Percentiles rank a stretch among this genome's conserved stretches.
Evolutionary conservation across 2,888 invertebrate genomes (phyloP).

Genomic region (Spisula solida): DNA sequence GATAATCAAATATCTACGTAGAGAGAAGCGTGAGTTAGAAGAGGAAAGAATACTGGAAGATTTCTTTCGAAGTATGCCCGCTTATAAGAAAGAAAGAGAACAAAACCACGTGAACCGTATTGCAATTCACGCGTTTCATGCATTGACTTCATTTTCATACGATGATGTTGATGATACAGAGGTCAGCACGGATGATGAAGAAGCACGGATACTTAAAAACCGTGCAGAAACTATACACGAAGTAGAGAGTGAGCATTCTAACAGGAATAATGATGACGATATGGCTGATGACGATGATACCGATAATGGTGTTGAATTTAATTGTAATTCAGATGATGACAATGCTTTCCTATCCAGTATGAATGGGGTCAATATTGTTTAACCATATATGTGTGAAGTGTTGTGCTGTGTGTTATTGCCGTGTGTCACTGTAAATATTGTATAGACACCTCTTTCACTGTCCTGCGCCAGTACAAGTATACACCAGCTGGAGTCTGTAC

Average conservation of each 20-base stretch:
- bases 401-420: neutral
- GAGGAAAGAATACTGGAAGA: constrained; percentile 82
- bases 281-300: neutral
- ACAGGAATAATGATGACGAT: neutral
- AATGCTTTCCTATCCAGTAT: neutral
- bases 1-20: constrained; percentile 83
- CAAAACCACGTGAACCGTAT: constrained; percentile 81
- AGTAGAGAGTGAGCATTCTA: constrained; percentile 48
- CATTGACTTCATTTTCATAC: constrained; percentile 79
- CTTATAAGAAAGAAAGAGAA: constrained; percentile 74
- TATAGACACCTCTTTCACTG: no score
- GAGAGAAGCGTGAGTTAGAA: constrained; percentile 81
- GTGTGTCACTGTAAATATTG: neutral
- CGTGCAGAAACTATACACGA: constrained; percentile 65
- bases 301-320: neutral
- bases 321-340: constrained; percentile 2
- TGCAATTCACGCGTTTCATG: constrained; percentile 83
- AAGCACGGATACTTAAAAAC: constrained; percentile 32
- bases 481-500: no score
- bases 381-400: neutral
- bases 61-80: constrained; percentile 83
- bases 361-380: neutral
- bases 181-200: constrained; percentile 51
- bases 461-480: no score
- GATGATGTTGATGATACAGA: constrained; percentile 74